Conservation (phyloP, 2,113 vertebrate species). For the Ellobius talpinus region DNA sequence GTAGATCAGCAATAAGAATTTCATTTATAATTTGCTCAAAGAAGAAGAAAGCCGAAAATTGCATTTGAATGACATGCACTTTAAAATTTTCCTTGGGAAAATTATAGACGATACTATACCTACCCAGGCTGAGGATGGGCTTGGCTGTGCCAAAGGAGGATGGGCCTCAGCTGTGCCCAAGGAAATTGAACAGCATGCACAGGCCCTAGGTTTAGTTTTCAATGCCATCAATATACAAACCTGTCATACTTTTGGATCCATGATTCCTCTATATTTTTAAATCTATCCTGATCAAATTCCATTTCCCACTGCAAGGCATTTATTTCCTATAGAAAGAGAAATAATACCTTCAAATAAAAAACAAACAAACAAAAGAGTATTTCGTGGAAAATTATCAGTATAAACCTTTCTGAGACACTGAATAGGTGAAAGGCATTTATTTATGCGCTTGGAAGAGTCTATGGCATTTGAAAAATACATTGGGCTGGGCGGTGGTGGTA, state of each 20-base stretch:
- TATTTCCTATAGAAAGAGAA: constrained; percentile 91
- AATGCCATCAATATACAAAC: constrained; percentile 78
- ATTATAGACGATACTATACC: not conserved
- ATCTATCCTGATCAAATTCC: constrained; percentile 93
- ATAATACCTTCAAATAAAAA: not conserved
- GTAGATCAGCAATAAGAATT: not conserved
- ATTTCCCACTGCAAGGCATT: constrained; percentile 96
- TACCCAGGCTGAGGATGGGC: constrained; percentile 81
- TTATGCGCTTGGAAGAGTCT: not conserved
- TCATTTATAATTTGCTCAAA: not conserved
- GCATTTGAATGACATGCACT: constrained; percentile 7
- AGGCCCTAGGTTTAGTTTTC: not conserved
- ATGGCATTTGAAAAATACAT: not conserved
- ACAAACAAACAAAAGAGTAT: not conserved
- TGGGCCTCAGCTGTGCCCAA: too few relatives aligned
- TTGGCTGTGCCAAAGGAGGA: too few relatives aligned
- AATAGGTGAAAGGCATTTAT: not conserved
- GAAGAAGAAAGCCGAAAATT: constrained; percentile 17
- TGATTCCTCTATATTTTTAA: constrained; percentile 92
- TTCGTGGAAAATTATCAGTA: constrained; percentile 50
- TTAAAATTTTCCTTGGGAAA: not conserved
- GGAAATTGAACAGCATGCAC: not conserved
- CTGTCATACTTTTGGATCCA: constrained; percentile 93
- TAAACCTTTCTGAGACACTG: not conserved
- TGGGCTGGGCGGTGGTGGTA: too few relatives aligned